These are phyloP conservation scores for Lasaia peninsularis DNA, from an alignment of 1,140 invertebrate species.

Conservation along the genomic window DNA sequence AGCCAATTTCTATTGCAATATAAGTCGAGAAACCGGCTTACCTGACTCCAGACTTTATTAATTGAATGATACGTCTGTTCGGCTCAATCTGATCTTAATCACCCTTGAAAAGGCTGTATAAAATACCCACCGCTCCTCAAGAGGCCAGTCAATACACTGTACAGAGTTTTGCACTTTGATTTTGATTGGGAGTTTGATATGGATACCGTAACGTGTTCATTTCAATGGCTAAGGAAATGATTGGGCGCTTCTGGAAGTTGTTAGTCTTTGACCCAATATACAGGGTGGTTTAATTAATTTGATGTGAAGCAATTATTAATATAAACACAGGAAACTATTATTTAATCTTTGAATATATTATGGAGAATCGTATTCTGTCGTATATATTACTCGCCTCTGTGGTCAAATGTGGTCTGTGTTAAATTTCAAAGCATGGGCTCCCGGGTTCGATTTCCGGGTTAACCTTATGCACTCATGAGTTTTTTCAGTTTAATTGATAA, in stretches of 20 bases:
- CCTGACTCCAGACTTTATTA: slow-evolving; percentile 59
- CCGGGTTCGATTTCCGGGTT: no score
- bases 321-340: no score
- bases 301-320: neutral
- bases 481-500: no score
- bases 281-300: neutral
- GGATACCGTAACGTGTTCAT: slow-evolving; percentile 12
- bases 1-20: slow-evolving; percentile 57
- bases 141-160: slow-evolving; percentile 45
- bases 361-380: no score
- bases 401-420: no score
- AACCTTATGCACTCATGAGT: no score
- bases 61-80: slow-evolving; percentile 70
- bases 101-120: slow-evolving; percentile 62
- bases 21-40: slow-evolving; percentile 57
- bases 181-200: slow-evolving; percentile 25
- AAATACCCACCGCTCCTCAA: slow-evolving; percentile 40
- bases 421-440: no score
- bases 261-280: neutral
- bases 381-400: no score
- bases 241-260: slow-evolving; percentile 9
- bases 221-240: slow-evolving; percentile 12
- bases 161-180: slow-evolving; percentile 60
- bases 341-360: no score
- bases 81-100: slow-evolving; percentile 65